Base-by-base conservation (phyloP, 23 tunicate species). In the Trididemnum clinides region DNA sequence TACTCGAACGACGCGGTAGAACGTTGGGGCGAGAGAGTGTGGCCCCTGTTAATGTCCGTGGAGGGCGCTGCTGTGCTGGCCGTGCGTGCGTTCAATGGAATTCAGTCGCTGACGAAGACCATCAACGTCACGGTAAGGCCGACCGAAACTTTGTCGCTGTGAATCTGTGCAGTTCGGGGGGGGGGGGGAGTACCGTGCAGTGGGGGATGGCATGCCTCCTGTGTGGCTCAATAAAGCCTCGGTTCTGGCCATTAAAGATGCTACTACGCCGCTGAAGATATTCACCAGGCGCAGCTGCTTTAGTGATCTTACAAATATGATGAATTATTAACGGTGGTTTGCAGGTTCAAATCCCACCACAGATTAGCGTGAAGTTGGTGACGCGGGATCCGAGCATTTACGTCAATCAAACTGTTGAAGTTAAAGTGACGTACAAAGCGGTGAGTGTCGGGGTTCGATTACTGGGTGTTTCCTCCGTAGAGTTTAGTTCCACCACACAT, bases 301-400 rank as follows among this genome's bases (percentile, higher is more conserved):
- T n/a, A n/a, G n/a, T n/a, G n/a, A n/a, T n/a, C n/a, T n/a, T n/a
- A n/a, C n/a, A n/a, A n/a, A n/a, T 62, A 62, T 12, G 15, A 20
- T 71, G 10, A 71, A 19, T 28, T 36, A 23, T 72, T 44, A 44
- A 44, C 10, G 15, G 10, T 44, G 10, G 12, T 44, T 10, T 84
- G 25, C 84, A 86, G 90, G 39, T 86, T 63, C 90, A 86, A 77
- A 77, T 77, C 0, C 64, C 70, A 15, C 74, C 79, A 0, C 15
- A 35, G 26, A 64, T 86, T 31, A 33, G 36, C 30, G 25, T 78
- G 0, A 1, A 1, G 0, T 18, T 86, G 22, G 64, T 33, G 7
- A 44, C 62, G 31, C 84, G 90, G 22, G 34, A 77, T 32, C n/a
- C 77, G 27, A 51, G 3, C 23, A 38, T 73, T 19, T 78, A 78